Evolutionary conservation across 2,797 vertebrate genomes (phyloP).

Genomic region (Meriones psammophilus): DNA sequence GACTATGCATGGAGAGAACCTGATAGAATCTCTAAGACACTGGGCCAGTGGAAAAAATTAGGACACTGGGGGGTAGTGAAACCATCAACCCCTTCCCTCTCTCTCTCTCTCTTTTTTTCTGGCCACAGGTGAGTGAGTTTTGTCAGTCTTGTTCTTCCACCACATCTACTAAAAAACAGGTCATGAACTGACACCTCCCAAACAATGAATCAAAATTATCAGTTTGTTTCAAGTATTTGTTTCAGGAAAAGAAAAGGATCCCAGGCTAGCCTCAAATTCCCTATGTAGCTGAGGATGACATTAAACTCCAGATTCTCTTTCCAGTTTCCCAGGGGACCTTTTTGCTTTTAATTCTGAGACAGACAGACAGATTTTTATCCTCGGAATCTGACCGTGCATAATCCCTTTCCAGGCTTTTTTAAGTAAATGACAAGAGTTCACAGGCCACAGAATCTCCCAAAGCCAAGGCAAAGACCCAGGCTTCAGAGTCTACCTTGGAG

Average conservation of each 20-base stretch:
- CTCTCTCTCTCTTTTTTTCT: too few species aligned
- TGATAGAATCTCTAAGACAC: neutral
- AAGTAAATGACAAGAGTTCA: neutral
- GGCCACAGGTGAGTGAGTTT: neutral
- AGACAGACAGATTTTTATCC: neutral
- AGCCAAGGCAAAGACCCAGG: neutral
- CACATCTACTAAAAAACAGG: too few species aligned
- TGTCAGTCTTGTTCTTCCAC: neutral
- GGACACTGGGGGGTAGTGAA: neutral
- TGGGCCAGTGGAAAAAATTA: neutral
- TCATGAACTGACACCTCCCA: neutral
- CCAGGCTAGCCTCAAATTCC: neutral
- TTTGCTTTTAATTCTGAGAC: neutral
- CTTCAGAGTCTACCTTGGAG: neutral
- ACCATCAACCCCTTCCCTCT: too few species aligned
- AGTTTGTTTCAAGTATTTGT: neutral
- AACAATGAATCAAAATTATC: neutral
- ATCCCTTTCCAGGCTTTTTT: neutral
- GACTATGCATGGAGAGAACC: too few species aligned
- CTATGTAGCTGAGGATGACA: neutral
- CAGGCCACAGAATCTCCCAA: neutral
- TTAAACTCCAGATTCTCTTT: neutral
- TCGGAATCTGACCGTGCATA: neutral
- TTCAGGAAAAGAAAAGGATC: neutral
- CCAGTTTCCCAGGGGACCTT: neutral